phyloP scores from a whole-genome alignment of 2,888 invertebrate species.

The Netelia virgata region DNA sequence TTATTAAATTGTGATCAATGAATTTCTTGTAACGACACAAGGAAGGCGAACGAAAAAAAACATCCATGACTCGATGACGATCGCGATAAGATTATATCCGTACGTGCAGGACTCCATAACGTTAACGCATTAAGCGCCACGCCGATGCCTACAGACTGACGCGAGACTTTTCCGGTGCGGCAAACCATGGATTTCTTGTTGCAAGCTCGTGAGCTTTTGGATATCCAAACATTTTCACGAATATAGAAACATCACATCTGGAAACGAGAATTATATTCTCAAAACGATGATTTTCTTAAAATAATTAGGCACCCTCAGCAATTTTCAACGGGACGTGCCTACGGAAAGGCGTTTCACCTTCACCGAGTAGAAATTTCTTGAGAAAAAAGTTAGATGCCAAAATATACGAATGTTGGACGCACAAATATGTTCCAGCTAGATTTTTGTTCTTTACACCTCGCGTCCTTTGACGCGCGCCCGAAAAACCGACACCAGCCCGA shows the following conservation, averaged over 20 bases:
- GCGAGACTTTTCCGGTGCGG: slow-evolving; percentile 41
- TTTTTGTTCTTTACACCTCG: too few species aligned
- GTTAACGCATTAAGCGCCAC: too few species aligned
- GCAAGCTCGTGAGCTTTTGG: slow-evolving; percentile 28
- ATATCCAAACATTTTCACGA: slow-evolving; percentile 23
- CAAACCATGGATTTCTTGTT: slow-evolving; percentile 47
- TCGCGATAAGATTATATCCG: too few species aligned
- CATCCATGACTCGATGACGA: too few species aligned
- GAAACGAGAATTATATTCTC: slow-evolving; percentile 23
- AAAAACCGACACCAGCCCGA: too few species aligned
- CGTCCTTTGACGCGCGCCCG: too few species aligned
- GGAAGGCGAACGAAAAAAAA: too few species aligned
- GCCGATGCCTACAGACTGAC: too few species aligned
- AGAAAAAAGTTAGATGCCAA: too few species aligned
- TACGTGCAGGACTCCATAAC: too few species aligned
- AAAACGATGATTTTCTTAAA: slow-evolving; percentile 10
- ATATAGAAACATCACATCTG: neutral
- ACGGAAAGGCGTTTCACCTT: slow-evolving; percentile 34
- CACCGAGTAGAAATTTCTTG: too few species aligned
- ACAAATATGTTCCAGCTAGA: neutral
- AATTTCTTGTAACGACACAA: neutral
- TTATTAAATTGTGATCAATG: neutral
- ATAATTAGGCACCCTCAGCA: slow-evolving; percentile 7
- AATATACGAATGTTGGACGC: too few species aligned
- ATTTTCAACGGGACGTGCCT: slow-evolving; percentile 10